A percentile compares a stretch with the other conserved stretches of the same genome.
Conservation (phyloP, 2,113 vertebrate species). For the Orthochromis malagaraziensis region DNA sequence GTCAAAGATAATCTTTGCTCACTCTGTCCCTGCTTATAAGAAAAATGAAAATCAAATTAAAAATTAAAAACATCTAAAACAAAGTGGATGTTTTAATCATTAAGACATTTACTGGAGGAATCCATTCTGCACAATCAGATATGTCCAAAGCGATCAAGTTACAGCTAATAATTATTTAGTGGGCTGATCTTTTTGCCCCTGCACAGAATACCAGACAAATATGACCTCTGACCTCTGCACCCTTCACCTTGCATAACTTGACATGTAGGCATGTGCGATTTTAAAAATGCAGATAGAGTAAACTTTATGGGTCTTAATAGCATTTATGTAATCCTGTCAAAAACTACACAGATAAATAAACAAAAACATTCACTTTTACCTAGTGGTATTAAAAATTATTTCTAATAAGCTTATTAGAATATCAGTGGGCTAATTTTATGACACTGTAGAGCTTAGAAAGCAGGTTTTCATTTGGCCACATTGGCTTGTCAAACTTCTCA, state of each 20-base stretch:
- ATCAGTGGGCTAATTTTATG: not conserved
- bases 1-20: not conserved
- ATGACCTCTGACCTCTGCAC: not conserved
- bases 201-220: not conserved
- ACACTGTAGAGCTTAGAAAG: not conserved
- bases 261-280: not conserved
- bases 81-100: not conserved
- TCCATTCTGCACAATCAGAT: not conserved
- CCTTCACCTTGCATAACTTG: not conserved
- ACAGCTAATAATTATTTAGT: not conserved
- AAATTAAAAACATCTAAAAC: not conserved
- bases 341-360: not conserved
- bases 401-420: not conserved
- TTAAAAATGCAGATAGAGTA: not conserved
- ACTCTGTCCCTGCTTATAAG: accelerated
- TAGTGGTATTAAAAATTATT: accelerated
- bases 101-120: not conserved
- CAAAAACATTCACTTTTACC: not conserved
- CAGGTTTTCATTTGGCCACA: not conserved
- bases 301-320: not conserved
- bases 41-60: accelerated
- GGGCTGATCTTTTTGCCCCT: not conserved
- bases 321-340: not conserved
- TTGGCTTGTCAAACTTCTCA: not conserved
- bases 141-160: not conserved